Conservation (phyloP, 2,113 vertebrate genomes). For the Pontoporia blainvillei region DNA sequence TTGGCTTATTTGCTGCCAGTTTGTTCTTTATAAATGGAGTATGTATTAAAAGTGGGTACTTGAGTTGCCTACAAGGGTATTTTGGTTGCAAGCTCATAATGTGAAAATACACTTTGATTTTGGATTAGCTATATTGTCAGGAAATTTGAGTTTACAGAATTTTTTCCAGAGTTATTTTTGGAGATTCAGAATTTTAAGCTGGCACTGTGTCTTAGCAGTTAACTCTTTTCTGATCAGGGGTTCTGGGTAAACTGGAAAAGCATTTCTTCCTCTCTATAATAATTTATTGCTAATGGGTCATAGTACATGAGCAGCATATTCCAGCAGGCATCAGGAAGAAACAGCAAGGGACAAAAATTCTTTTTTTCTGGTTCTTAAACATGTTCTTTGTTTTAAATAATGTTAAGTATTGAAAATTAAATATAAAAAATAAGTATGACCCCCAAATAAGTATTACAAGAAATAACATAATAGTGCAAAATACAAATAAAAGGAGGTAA, state of each 20-base stretch:
- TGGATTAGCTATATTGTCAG: background rate
- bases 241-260: background rate
- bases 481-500: conserved; percentile 38
- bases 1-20: background rate
- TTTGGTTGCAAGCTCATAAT: background rate
- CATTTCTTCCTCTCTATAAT: conserved; percentile 10
- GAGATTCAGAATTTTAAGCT: conserved; percentile 1
- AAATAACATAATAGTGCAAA: background rate
- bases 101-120: conserved; percentile 21
- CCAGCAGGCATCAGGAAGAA: background rate
- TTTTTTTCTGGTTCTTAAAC: background rate
- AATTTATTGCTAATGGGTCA: background rate
- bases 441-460: background rate
- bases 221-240: background rate
- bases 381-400: conserved; percentile 33
- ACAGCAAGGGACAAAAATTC: background rate
- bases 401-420: conserved; percentile 29
- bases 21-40: background rate
- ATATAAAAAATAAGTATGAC: background rate
- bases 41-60: background rate
- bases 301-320: background rate
- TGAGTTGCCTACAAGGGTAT: background rate
- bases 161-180: conserved; percentile 39
- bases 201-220: background rate
- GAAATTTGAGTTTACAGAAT: background rate